Percentiles rank a stretch among this genome's conserved stretches.
Evolutionary conservation across 2,888 invertebrate genomes (phyloP).

Genomic region (Mythimna albipuncta): DNA sequence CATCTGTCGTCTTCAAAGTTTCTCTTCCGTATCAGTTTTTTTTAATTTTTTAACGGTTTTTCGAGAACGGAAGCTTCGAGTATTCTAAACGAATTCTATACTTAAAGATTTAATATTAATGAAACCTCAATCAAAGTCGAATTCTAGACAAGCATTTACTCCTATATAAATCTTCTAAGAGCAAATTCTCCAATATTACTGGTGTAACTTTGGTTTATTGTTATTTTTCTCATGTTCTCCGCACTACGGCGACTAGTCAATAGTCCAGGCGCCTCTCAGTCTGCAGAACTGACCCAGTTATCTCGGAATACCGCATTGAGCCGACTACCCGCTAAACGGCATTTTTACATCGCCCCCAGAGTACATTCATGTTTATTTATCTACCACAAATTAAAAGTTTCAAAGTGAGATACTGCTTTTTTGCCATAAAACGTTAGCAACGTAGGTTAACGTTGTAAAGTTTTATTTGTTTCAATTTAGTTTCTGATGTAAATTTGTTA

Average conservation of each 20-base stretch:
- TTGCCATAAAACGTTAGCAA: conserved; percentile 34
- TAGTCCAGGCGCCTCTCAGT: conserved; percentile 74
- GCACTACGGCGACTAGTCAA: conserved; percentile 66
- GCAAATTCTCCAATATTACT: conserved; percentile 4
- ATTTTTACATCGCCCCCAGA: conserved; percentile 55
- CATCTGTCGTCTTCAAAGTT: conserved; percentile 15
- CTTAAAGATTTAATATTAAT: background rate
- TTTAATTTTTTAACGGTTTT: too few relatives aligned
- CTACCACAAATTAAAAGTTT: conserved; percentile 67
- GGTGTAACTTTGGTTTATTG: conserved; percentile 34
- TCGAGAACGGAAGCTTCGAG: too few relatives aligned
- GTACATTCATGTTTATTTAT: conserved; percentile 63
- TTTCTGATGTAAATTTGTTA: conserved; percentile 18
- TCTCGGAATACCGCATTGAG: conserved; percentile 73
- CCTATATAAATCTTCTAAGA: background rate
- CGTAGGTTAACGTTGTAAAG: conserved; percentile 29
- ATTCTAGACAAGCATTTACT: background rate
- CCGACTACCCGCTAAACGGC: conserved; percentile 63
- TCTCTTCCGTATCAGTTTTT: background rate
- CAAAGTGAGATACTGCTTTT: conserved; percentile 57
- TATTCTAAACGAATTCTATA: background rate
- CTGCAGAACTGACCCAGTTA: conserved; percentile 81
- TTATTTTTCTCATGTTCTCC: conserved; percentile 53
- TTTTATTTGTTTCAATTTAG: conserved; percentile 52
- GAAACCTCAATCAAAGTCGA: background rate